These are phyloP conservation scores for Sigmodon hispidus DNA, from an alignment of 2,113 vertebrate species.

Conservation along the genomic window DNA sequence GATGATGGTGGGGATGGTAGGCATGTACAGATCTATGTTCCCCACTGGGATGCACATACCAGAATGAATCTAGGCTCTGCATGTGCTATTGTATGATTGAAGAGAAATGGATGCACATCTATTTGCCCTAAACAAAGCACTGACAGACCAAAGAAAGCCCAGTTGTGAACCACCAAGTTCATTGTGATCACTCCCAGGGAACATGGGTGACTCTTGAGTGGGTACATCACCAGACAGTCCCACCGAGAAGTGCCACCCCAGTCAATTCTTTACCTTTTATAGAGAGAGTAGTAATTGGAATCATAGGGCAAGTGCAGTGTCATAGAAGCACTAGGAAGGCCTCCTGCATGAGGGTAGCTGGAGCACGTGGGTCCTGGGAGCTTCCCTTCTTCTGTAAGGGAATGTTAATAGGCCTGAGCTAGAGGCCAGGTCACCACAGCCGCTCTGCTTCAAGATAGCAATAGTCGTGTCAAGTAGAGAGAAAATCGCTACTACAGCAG, in stretches of 20 bases:
- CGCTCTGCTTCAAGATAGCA: neutral
- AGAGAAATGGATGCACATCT: neutral
- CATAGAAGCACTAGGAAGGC: too few species aligned
- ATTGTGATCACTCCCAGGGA: neutral
- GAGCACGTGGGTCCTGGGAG: neutral
- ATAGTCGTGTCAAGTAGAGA: neutral
- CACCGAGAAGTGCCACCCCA: neutral
- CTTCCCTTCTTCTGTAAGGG: neutral
- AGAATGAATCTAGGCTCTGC: neutral
- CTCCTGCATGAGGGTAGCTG: too few species aligned
- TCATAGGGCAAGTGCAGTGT: neutral
- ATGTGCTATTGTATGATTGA: neutral
- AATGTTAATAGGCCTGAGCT: neutral
- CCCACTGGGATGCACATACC: neutral
- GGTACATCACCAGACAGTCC: neutral
- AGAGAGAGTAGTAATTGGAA: neutral
- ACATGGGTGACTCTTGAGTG: neutral
- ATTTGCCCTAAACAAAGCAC: neutral
- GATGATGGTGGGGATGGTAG: too few species aligned
- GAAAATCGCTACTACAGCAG: neutral
- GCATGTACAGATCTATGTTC: neutral
- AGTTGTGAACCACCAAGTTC: neutral
- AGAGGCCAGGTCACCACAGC: neutral
- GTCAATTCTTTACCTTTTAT: neutral
- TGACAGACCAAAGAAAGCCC: neutral